phyloP scores from a whole-genome alignment of 2,888 invertebrate species.

The Lagria hirta region DNA sequence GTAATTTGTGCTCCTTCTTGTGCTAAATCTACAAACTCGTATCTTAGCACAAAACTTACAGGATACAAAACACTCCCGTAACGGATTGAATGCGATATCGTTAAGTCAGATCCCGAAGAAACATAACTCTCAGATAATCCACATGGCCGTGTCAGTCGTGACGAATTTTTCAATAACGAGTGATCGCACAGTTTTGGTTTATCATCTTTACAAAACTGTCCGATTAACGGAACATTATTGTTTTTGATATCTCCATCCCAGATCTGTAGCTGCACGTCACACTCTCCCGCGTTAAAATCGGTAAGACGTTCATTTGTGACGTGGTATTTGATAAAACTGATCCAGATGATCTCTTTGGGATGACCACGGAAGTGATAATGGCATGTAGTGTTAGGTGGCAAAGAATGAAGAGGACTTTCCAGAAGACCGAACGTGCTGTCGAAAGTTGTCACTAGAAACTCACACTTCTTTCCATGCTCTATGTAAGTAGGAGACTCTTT shows the following conservation, averaged over 20 bases:
- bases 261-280: conserved; percentile 69
- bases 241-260: conserved; percentile 67
- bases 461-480: conserved; percentile 72
- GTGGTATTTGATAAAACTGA: conserved; percentile 81
- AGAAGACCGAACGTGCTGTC: conserved; percentile 73
- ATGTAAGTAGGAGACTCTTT: conserved; percentile 75
- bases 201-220: conserved; percentile 76
- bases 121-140: conserved; percentile 74
- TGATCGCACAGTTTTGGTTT: conserved; percentile 75
- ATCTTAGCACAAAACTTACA: conserved; percentile 74
- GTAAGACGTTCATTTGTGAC: conserved; percentile 61
- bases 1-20: conserved; percentile 67
- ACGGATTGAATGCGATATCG: conserved; percentile 72
- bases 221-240: conserved; percentile 61
- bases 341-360: conserved; percentile 73
- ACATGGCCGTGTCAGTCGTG: conserved; percentile 72
- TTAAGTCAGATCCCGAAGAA: conserved; percentile 72
- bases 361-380: conserved; percentile 77
- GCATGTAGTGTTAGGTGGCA: conserved; percentile 81
- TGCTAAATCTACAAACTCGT: conserved; percentile 79
- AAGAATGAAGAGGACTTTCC: conserved; percentile 74
- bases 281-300: conserved; percentile 69
- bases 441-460: conserved; percentile 74
- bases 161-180: conserved; percentile 70
- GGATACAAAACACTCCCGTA: conserved; percentile 80